A percentile compares a stretch with the other conserved stretches of the same genome.
Evolutionary conservation across 2,888 invertebrate genomes (phyloP).

Genomic region (Eupithecia centaureata): DNA sequence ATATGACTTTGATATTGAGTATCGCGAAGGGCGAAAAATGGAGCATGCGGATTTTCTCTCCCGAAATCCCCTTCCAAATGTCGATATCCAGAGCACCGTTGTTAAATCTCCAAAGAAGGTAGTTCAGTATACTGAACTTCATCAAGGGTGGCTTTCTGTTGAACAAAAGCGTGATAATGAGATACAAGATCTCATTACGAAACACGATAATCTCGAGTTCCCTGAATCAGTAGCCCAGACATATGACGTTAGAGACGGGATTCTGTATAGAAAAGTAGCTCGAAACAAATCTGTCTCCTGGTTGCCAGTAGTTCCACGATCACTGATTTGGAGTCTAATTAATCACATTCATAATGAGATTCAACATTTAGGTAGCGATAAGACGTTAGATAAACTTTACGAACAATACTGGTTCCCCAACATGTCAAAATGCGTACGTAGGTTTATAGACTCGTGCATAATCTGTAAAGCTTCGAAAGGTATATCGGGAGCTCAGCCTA

Average conservation of each 20-base stretch:
- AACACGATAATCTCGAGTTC: background rate
- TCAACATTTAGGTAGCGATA: background rate
- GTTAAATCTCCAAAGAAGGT: no score
- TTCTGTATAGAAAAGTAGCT: background rate
- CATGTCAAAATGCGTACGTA: background rate
- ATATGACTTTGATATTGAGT: background rate
- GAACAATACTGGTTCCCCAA: background rate
- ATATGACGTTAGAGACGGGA: background rate
- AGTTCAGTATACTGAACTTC: no score
- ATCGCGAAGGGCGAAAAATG: background rate
- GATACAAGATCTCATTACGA: background rate
- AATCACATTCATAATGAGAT: background rate
- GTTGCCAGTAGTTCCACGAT: background rate
- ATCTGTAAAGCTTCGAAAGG: background rate
- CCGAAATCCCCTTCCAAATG: background rate
- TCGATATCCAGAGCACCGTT: no score
- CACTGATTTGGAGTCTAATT: background rate
- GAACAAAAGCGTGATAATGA: conserved; percentile 4
- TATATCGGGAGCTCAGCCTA: background rate
- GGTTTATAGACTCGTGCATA: background rate
- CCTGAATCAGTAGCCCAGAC: background rate
- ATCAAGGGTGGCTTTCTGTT: background rate
- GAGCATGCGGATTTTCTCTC: background rate
- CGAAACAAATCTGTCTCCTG: background rate
- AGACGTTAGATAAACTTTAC: background rate